Base-by-base conservation (phyloP, 2,797 vertebrate species). In the Lepus oiostolus region DNA sequence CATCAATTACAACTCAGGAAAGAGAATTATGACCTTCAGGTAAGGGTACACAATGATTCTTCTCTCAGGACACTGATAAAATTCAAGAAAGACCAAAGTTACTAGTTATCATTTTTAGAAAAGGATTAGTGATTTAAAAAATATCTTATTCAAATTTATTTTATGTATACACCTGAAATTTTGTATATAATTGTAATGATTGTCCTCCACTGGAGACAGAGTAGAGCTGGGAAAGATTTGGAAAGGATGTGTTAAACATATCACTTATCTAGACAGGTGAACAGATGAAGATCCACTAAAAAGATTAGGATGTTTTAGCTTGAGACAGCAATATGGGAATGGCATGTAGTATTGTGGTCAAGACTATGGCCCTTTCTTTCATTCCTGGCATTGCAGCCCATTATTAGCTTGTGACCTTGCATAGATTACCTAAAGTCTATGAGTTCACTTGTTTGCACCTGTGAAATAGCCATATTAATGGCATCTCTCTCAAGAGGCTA, bases 81-180 rank as follows among this genome's bases (percentile, higher is more conserved):
- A 28, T 3, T 12, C 8, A 17, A 4, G 74, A 84, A 93, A 74
- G 28, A 65, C 6, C 42, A 77, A 67, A 28, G 28, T 22, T 58
- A 86, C 32, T 88, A 30, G 11, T 63, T 58, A 42, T 26, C 12
- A 26, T 80, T 75, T 30, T 38, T 42, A 38, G 16, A 14, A 12
- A 81, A 74, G 0, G 7, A 68, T 52, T 70, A 74, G 28, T 28
- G 54, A 79, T 24, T 52, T 87, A 87, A 86, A 11, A 94, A 28
- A 71, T 90, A 67, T 50, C 22, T 65, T 90, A 5, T 63, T 65
- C 21, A 95, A 84, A 95, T 89, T 47, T 84, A 81, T 71, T 94
- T 87, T 90, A 22, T 67, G 35, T 76, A 3, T 32, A 76, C 13
- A 80, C 6, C 52, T 52, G 5, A 38, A 76, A 88, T 76, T 81